Conservation (phyloP, 2,113 vertebrate genomes). For the Bubo scandiacus region DNA sequence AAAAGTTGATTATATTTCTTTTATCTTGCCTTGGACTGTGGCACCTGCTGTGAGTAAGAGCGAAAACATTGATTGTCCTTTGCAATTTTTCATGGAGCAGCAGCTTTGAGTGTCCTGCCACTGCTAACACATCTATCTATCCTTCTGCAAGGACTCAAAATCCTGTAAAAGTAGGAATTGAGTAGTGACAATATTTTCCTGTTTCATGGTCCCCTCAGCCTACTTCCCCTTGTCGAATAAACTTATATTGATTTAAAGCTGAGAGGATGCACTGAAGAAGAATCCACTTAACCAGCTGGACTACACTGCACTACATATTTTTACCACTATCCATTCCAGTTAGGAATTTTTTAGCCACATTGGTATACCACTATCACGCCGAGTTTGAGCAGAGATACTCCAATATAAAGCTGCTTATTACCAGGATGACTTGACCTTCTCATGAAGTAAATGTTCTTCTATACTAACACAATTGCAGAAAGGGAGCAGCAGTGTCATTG, state of each 20-base stretch:
- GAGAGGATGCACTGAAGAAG: background rate
- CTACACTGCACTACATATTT: background rate
- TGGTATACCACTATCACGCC: background rate
- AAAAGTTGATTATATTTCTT: background rate
- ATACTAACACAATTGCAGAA: background rate
- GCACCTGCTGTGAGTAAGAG: background rate
- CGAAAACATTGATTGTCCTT: background rate
- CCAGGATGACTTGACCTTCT: background rate
- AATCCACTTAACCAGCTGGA: background rate
- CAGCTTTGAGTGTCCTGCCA: background rate
- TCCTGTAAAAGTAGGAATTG: background rate
- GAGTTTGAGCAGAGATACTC: background rate
- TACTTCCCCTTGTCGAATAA: background rate
- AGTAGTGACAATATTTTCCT: background rate
- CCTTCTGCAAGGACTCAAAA: background rate
- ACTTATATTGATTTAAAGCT: background rate
- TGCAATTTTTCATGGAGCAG: background rate
- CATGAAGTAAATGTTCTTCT: background rate
- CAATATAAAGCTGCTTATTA: background rate
- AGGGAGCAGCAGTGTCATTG: background rate
- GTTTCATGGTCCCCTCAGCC: background rate
- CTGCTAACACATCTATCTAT: background rate
- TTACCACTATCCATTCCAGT: background rate
- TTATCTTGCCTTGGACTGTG: background rate
- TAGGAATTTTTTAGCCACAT: background rate